Percentiles rank a stretch among this genome's conserved stretches.
Conservation (phyloP, 2,888 invertebrate genomes). For the Zele albiditarsus region DNA sequence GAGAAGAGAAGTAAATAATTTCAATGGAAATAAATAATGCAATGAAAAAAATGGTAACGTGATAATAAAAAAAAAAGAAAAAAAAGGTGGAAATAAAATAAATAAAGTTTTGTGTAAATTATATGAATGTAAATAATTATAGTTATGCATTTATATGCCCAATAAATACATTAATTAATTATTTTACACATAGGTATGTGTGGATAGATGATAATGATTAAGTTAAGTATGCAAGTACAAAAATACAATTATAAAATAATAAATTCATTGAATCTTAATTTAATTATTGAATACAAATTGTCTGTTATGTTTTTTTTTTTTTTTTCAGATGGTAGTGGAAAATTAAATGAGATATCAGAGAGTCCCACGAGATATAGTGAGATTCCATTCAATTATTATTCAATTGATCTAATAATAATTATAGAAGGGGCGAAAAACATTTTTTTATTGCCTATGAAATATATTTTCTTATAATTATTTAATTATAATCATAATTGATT, state of each 20-base stretch:
- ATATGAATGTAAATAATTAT: slow-evolving; percentile 45
- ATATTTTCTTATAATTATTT: not conserved
- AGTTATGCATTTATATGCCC: slow-evolving; percentile 56
- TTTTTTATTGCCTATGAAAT: not conserved
- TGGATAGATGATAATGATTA: slow-evolving; percentile 40
- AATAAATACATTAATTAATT: slow-evolving; percentile 60
- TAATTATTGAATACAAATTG: not conserved
- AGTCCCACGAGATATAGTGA: not conserved
- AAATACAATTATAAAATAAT: not conserved
- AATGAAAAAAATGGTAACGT: slow-evolving; percentile 70
- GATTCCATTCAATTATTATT: not conserved
- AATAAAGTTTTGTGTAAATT: slow-evolving; percentile 50
- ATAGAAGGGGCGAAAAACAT: not conserved
- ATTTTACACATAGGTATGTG: slow-evolving; percentile 47
- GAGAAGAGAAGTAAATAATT: not conserved
- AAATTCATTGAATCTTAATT: not conserved
- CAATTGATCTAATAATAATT: not conserved
- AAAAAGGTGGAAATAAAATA: slow-evolving; percentile 42
- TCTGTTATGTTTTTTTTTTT: not conserved
- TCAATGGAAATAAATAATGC: slow-evolving; percentile 61
- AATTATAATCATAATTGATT: not conserved
- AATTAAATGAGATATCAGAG: not conserved
- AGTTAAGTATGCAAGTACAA: not conserved
- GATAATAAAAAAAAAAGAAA: slow-evolving; percentile 65
- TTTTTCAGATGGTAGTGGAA: not conserved